phyloP scores from a whole-genome alignment of 2,797 vertebrate genomes.

The Synaphobranchus kaupii region DNA sequence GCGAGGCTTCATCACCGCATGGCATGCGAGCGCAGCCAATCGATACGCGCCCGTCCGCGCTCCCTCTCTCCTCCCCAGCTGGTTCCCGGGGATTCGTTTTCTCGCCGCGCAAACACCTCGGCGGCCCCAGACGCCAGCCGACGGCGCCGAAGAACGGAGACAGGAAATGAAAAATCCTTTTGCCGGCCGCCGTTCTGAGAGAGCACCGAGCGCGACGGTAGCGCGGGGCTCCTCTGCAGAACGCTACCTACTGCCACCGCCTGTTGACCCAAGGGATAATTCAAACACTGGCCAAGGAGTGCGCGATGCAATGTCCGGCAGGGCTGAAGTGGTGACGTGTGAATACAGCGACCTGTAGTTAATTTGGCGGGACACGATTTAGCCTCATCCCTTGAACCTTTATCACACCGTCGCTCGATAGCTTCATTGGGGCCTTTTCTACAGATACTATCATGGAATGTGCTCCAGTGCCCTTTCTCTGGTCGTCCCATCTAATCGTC shows the following conservation, averaged over 20 bases:
- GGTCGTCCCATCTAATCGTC: no score
- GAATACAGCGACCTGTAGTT: no score
- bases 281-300: not conserved
- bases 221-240: not conserved
- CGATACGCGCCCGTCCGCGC: constrained; percentile 16
- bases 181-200: constrained; percentile 33
- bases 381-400: no score
- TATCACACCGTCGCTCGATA: no score
- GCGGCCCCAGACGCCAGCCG: constrained; percentile 53
- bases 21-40: constrained; percentile 28
- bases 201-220: constrained; percentile 7
- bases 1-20: constrained; percentile 33
- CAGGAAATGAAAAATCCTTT: constrained; percentile 25
- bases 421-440: no score
- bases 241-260: not conserved
- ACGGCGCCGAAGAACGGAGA: constrained; percentile 37
- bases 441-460: no score
- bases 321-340: no score
- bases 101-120: constrained; percentile 48
- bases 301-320: not conserved
- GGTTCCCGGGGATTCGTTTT: constrained; percentile 53
- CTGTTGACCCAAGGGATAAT: no score
- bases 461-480: no score
- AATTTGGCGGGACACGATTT: no score
- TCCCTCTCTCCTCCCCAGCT: constrained; percentile 48